These are phyloP conservation scores for Campylomormyrus numenius DNA, from an alignment of 2,113 vertebrate species.

Conservation along the genomic window DNA sequence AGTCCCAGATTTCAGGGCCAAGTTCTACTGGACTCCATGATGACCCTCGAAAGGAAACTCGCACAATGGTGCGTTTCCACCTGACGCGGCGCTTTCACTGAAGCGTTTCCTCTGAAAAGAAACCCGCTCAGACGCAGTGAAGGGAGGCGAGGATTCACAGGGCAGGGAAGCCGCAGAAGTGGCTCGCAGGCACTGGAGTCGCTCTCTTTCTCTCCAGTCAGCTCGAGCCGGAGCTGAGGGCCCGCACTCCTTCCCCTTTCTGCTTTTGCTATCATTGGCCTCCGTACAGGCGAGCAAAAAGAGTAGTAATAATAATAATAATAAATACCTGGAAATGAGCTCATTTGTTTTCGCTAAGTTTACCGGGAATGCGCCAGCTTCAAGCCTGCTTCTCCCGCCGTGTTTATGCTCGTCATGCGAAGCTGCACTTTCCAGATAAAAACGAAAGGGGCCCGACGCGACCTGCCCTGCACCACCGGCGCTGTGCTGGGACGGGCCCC, in stretches of 20 bases:
- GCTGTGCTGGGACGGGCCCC: conserved; percentile 22
- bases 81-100: not conserved
- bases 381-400: not conserved
- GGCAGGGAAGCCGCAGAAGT: not conserved
- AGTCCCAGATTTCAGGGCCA: not conserved
- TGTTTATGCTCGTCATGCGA: not conserved
- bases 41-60: not conserved
- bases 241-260: not conserved
- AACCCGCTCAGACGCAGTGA: not conserved
- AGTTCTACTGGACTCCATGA: not conserved
- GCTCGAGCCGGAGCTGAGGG: not conserved
- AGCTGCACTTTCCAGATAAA: not conserved
- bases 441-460: not conserved
- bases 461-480: not conserved
- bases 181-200: not conserved
- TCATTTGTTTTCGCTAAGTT: conserved; percentile 56
- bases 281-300: not conserved
- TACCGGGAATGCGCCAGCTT: conserved; percentile 42
- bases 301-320: not conserved
- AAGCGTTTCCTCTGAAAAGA: conserved; percentile 12
- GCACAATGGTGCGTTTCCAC: conserved; percentile 13
- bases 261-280: conserved; percentile 6
- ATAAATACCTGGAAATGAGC: conserved; percentile 60
- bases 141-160: not conserved
- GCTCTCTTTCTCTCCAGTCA: not conserved